Conservation (phyloP, 2,797 vertebrate species). For the Paramormyrops hopkinsi region DNA sequence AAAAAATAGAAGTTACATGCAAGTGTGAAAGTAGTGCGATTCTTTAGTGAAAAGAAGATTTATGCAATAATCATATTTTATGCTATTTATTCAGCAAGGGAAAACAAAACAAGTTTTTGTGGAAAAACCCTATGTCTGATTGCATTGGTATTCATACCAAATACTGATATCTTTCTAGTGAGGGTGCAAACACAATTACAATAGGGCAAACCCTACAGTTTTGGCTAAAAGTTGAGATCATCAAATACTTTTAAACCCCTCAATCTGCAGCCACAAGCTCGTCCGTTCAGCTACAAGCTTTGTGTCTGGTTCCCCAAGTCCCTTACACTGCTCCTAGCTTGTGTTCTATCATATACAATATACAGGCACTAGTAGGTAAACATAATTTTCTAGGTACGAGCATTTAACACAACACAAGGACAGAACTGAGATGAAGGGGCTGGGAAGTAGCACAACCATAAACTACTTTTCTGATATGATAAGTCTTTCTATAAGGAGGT, state of each 20-base stretch:
- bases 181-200: background rate
- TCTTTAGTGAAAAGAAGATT: background rate
- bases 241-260: background rate
- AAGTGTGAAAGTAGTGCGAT: background rate
- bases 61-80: background rate
- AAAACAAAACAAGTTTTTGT: background rate
- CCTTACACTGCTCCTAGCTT: constrained; percentile 39
- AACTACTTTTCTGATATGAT: background rate
- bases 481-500: background rate
- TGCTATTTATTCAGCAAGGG: background rate
- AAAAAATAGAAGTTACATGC: background rate
- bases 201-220: background rate
- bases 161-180: background rate
- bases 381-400: constrained; percentile 39
- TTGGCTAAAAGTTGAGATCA: background rate
- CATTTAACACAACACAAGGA: constrained; percentile 24
- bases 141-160: background rate
- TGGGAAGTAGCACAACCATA: background rate
- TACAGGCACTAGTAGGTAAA: constrained; percentile 43
- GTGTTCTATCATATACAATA: constrained; percentile 39
- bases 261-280: background rate
- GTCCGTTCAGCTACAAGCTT: constrained; percentile 33
- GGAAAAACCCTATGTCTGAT: background rate
- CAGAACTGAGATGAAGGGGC: constrained; percentile 21
- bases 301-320: constrained; percentile 23